Conservation (phyloP, 2,888 invertebrate genomes). For the Rhorus exstirpatorius region DNA sequence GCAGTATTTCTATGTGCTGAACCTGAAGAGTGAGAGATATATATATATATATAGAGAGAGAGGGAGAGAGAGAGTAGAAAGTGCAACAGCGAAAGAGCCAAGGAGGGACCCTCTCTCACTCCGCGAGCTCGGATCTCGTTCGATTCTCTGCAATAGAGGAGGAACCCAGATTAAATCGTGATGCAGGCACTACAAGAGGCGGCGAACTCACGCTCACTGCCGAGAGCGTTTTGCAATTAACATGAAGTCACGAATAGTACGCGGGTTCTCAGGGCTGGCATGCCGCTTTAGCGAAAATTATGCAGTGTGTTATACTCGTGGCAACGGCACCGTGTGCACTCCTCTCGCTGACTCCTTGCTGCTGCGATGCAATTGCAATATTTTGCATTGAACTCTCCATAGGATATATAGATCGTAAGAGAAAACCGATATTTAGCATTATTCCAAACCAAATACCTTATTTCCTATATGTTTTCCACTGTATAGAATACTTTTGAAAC, state of each 20-base stretch:
- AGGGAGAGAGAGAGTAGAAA: conserved; percentile 20
- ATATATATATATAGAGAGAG: conserved; percentile 21
- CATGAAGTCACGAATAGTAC: conserved; percentile 69
- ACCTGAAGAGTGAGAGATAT: conserved; percentile 59
- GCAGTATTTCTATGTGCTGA: too few species aligned
- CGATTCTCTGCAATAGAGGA: conserved; percentile 50
- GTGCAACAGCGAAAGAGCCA: conserved; percentile 28
- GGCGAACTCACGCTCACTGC: conserved; percentile 39
- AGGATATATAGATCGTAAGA: neutral
- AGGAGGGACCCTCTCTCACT: conserved; percentile 1
- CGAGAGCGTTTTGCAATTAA: conserved; percentile 70
- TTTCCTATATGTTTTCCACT: too few species aligned
- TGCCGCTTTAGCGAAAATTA: conserved; percentile 38
- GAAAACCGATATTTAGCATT: neutral
- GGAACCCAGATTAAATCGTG: conserved; percentile 48
- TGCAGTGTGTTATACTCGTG: conserved; percentile 34
- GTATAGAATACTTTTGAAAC: too few species aligned
- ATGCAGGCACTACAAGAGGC: conserved; percentile 37
- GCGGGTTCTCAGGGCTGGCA: conserved; percentile 49
- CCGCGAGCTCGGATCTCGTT: conserved; percentile 52
- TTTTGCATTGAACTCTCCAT: neutral
- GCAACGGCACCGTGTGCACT: neutral
- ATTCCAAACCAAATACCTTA: too few species aligned
- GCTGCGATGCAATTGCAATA: neutral
- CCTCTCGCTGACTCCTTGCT: conserved; percentile 1